Evolutionary conservation across 2,888 invertebrate species (phyloP).

Genomic region (Nomada ferruginata): DNA sequence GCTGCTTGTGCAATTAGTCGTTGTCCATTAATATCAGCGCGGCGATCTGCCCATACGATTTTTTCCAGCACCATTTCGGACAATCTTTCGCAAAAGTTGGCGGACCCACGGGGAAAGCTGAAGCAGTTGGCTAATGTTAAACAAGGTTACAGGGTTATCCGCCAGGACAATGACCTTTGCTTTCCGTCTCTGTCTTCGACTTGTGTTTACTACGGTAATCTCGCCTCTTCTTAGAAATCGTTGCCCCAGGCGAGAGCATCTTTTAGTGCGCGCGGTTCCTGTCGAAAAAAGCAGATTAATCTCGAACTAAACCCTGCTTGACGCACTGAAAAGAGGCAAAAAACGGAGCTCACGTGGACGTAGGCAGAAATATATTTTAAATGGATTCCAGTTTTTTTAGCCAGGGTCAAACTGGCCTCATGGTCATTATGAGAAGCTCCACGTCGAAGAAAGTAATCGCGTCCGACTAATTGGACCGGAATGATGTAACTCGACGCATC

Average conservation of each 20-base stretch:
- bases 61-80: too few species aligned
- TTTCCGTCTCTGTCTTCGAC: neutral
- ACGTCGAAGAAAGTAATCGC: neutral
- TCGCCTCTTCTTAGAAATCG: constrained; percentile 17
- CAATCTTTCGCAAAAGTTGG: too few species aligned
- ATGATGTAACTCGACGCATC: neutral
- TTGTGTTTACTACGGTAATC: constrained; percentile 15
- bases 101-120: constrained; percentile 2
- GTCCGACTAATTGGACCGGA: neutral
- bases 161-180: constrained; percentile 25
- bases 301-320: neutral
- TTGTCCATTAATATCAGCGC: too few species aligned
- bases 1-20: too few species aligned
- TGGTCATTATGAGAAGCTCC: neutral
- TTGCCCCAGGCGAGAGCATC: neutral
- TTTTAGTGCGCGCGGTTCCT: neutral
- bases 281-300: constrained; percentile 14
- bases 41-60: too few species aligned
- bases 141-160: constrained; percentile 13
- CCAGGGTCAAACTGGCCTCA: neutral
- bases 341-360: neutral
- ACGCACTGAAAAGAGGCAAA: neutral
- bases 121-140: neutral
- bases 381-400: neutral
- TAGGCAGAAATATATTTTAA: neutral